phyloP scores from a whole-genome alignment of 1,140 invertebrate genomes.

The Bemisia tabaci region DNA sequence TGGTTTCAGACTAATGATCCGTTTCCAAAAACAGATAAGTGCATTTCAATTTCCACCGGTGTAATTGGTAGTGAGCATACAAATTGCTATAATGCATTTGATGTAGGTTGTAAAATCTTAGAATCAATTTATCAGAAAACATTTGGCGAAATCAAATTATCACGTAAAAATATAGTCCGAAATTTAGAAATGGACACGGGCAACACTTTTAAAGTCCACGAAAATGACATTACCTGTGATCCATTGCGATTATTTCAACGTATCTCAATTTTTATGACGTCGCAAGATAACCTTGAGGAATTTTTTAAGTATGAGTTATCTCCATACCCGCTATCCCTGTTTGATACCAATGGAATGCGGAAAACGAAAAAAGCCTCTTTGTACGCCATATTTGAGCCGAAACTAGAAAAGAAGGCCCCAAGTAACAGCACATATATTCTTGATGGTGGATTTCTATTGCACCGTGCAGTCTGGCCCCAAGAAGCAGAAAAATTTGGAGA shows the following conservation, averaged over 20 bases:
- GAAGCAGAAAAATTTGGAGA: slow-evolving; percentile 13
- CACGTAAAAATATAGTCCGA: background rate
- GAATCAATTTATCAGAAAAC: background rate
- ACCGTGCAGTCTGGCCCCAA: slow-evolving; percentile 20
- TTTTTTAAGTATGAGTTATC: slow-evolving; percentile 30
- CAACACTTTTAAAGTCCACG: slow-evolving; percentile 20
- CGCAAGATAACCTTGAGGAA: slow-evolving; percentile 12
- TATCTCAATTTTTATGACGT: slow-evolving; percentile 18
- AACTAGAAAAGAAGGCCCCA: background rate
- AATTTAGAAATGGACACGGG: background rate
- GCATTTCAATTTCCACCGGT: background rate
- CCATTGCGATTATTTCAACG: slow-evolving; percentile 8
- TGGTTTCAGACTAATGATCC: slow-evolving; percentile 29
- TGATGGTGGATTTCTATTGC: slow-evolving; percentile 21
- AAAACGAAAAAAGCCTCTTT: slow-evolving; percentile 30
- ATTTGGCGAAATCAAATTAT: background rate
- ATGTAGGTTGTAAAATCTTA: slow-evolving; percentile 2
- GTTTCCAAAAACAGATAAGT: slow-evolving; percentile 17
- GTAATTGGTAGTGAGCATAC: background rate
- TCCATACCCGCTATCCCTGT: slow-evolving; percentile 29
- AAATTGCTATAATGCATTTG: background rate
- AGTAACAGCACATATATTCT: slow-evolving; percentile 9
- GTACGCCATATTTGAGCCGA: slow-evolving; percentile 22
- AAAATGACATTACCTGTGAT: slow-evolving; percentile 25
- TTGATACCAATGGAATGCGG: slow-evolving; percentile 30